Base-by-base conservation (phyloP, 1,140 invertebrate genomes). In the Propsilocerus akamusi region DNA sequence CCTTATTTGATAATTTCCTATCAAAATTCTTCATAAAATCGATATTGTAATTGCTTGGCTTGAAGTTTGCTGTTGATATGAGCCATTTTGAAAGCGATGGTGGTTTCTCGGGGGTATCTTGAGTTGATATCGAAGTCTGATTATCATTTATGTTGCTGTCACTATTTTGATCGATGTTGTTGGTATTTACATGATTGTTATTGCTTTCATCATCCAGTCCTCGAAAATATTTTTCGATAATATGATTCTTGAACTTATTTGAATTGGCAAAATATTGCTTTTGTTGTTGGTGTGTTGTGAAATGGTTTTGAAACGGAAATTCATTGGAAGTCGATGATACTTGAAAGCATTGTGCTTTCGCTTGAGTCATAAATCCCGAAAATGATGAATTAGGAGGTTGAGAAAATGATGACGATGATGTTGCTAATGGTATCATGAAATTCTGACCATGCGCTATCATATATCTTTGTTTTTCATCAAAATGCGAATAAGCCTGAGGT, bases 1-100 rank as follows among this genome's bases (percentile, higher is more conserved):
- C 28, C 20, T 30, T 30, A 20, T 12, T 20, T n/a, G 26, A 17
- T 32, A 25, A 25, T 12, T 50, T 50, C 23, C 14, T 25, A 3
- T 47, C 22, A 11, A 25, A 22, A 25, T 47, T 25, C n/a, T 47
- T 49, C 5, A n/a, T n/a, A 6, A 30, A 26, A 30, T 75, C 72
- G 0, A 78, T 71, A 50, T 61, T 61, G 57, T 79, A 80, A 57
- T 78, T 73, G 50, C 75, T 73, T 0, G 77, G 77, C 49, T 73
- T 72, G 56, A 80, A 81, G 48, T 74, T 69, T 3, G 72, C 77
- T 0, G 79, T 76, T 56, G 77, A 80, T 58, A 78, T 74, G 17
- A 80, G 57, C 79, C 79, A 82, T 57, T 78, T 80, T 28, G 74
- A 74, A 6, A 82, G 64, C 57, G 52, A 63, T 55, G 51, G 57